phyloP scores from a whole-genome alignment of 2,888 invertebrate species.

The Pachycephus smyrnensis region DNA sequence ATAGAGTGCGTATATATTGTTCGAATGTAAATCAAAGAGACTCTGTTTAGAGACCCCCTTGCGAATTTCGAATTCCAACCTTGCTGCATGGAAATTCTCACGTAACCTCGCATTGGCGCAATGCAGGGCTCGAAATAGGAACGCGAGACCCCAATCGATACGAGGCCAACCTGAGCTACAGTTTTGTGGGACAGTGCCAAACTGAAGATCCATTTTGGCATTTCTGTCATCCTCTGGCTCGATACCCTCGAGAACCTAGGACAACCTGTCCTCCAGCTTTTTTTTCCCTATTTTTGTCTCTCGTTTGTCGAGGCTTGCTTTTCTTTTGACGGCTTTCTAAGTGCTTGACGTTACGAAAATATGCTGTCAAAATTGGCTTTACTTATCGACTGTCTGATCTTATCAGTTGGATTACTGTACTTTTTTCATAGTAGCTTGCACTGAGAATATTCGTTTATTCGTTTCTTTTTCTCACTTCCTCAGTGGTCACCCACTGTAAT shows the following conservation, averaged over 20 bases:
- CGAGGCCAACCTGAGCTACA: conserved; percentile 29
- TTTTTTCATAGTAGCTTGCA: neutral
- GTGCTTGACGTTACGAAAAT: neutral
- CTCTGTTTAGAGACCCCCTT: neutral
- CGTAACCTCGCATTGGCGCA: conserved; percentile 39
- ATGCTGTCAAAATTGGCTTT: neutral
- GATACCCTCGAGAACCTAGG: neutral
- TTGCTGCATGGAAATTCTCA: neutral
- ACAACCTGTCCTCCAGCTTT: neutral
- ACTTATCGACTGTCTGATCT: neutral
- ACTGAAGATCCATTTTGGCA: conserved; percentile 1
- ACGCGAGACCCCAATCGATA: conserved; percentile 38
- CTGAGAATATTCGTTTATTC: neutral
- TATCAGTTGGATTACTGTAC: neutral
- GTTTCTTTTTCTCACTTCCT: neutral
- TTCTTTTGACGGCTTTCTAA: neutral
- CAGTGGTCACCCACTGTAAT: neutral
- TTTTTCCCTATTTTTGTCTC: neutral
- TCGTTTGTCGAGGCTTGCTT: neutral
- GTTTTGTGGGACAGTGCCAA: conserved; percentile 15
- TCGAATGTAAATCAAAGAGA: neutral
- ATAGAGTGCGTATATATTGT: neutral
- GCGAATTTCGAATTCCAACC: neutral
- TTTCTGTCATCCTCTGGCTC: neutral
- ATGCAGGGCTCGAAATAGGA: conserved; percentile 55